These are phyloP conservation scores for Agriopis leucophaearia DNA, from an alignment of 2,888 invertebrate species.

Conservation along the genomic window DNA sequence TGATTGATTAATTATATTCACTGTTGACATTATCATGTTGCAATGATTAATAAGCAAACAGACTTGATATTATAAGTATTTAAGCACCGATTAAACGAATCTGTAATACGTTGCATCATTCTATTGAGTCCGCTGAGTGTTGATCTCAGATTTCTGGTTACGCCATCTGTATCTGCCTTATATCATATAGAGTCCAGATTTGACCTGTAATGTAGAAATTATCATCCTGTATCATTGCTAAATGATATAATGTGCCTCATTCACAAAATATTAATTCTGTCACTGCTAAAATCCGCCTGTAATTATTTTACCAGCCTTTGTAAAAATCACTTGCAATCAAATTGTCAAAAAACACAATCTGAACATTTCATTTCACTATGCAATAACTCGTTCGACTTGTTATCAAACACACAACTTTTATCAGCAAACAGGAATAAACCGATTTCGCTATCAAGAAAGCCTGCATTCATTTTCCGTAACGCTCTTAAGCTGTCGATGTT, in stretches of 20 bases:
- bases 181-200: neutral
- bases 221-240: neutral
- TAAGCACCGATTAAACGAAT: neutral
- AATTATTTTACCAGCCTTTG: neutral
- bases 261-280: neutral
- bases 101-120: neutral
- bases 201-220: neutral
- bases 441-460: slow-evolving; percentile 38
- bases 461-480: slow-evolving; percentile 33
- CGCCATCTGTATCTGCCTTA: neutral
- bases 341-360: neutral
- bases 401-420: slow-evolving; percentile 28
- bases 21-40: slow-evolving; percentile 5
- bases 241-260: neutral
- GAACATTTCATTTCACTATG: neutral
- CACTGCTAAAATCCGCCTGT: neutral
- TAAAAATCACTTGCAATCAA: neutral
- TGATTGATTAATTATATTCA: slow-evolving; percentile 5
- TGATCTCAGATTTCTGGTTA: neutral
- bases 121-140: too few relatives aligned
- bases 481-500: slow-evolving; percentile 39
- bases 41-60: neutral
- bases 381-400: slow-evolving; percentile 1
- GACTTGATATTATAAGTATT: neutral
- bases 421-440: slow-evolving; percentile 36